phyloP scores from a whole-genome alignment of 2,113 vertebrate species.

The Hippocampus guttulatus region DNA sequence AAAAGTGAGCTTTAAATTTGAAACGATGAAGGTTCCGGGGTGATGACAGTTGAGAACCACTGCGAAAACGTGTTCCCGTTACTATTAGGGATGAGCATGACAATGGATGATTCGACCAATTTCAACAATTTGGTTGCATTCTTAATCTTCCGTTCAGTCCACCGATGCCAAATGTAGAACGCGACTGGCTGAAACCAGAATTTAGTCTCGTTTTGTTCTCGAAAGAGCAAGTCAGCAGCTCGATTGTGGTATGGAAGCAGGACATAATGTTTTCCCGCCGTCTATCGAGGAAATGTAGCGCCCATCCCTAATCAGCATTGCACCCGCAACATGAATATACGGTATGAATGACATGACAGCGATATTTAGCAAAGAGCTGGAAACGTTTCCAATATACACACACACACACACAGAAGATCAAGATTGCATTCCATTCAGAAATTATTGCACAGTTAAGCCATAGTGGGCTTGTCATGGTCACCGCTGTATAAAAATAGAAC shows the following conservation, averaged over 20 bases:
- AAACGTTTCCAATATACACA: slow-evolving; percentile 65
- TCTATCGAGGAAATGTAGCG: neutral
- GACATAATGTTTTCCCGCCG: neutral
- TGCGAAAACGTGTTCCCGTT: neutral
- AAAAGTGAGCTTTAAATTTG: neutral
- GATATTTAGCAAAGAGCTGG: slow-evolving; percentile 62
- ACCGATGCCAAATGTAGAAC: neutral
- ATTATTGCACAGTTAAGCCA: slow-evolving; percentile 95
- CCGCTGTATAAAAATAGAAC: slow-evolving; percentile 84
- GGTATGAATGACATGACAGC: slow-evolving; percentile 28
- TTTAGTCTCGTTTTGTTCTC: neutral
- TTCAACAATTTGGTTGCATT: neutral
- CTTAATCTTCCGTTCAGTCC: neutral
- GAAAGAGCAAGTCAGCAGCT: neutral
- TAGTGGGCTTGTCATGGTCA: slow-evolving; percentile 80
- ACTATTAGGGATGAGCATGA: slow-evolving; percentile 2
- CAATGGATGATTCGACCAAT: neutral
- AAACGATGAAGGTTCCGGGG: neutral
- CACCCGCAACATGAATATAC: slow-evolving; percentile 57
- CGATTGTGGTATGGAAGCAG: neutral
- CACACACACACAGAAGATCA: slow-evolving; percentile 67
- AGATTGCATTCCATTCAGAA: slow-evolving; percentile 77
- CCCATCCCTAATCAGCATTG: slow-evolving; percentile 71
- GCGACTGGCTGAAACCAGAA: neutral
- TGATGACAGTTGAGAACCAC: neutral